Conservation (phyloP, 2,888 invertebrate genomes). For the Noctua pronuba region DNA sequence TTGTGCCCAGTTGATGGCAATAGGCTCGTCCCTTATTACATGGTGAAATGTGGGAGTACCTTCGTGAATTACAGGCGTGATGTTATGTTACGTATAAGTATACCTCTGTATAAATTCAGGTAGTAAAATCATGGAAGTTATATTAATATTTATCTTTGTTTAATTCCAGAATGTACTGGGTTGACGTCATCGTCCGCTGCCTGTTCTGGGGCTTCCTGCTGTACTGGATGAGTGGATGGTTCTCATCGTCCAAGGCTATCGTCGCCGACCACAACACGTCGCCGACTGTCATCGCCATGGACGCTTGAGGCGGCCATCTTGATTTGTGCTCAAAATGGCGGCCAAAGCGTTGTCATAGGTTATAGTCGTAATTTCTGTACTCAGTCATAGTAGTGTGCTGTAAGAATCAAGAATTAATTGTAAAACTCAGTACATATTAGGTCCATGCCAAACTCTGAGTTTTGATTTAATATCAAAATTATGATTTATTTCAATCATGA, state of each 20-base stretch:
- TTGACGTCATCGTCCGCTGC: constrained; percentile 93
- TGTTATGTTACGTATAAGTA: no score
- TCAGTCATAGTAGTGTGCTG: background rate
- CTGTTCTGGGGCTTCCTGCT: constrained; percentile 92
- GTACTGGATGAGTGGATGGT: constrained; percentile 87
- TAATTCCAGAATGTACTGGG: constrained; percentile 95
- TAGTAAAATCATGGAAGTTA: no score
- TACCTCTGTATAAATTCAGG: no score
- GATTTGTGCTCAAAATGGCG: constrained; percentile 4
- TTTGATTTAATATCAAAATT: background rate
- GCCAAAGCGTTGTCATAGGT: constrained; percentile 3
- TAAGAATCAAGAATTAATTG: background rate
- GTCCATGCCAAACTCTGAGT: background rate
- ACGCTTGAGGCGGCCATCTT: constrained; percentile 66
- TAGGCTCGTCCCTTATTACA: no score
- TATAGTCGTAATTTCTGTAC: background rate
- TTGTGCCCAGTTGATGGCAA: no score
- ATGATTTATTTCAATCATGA: background rate
- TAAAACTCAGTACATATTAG: background rate
- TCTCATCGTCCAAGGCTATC: constrained; percentile 73
- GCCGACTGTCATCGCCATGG: constrained; percentile 72
- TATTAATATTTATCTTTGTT: constrained; percentile 60
- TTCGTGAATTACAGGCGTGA: no score
- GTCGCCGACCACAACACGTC: constrained; percentile 66
- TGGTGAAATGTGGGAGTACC: no score